Conservation (phyloP, 2,113 vertebrate genomes). For the Albula goreensis region DNA sequence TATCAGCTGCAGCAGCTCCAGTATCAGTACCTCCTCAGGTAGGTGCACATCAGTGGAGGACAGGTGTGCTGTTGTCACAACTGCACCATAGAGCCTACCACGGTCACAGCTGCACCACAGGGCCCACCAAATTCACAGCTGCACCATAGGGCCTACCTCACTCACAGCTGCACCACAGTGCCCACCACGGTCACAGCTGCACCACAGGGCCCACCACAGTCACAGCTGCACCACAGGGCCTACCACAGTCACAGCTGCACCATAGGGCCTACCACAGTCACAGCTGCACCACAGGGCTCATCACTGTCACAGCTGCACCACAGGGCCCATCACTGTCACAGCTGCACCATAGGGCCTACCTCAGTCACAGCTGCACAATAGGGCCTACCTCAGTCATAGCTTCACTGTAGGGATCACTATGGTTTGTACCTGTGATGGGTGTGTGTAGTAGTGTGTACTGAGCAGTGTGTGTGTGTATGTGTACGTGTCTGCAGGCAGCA, state of each 20-base stretch:
- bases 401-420: too few species aligned
- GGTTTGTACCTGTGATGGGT: too few species aligned
- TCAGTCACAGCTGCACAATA: too few species aligned
- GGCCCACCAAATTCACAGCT: too few species aligned
- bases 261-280: not conserved
- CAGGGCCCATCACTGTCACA: too few species aligned
- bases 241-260: not conserved
- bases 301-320: too few species aligned
- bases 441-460: too few species aligned
- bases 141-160: too few species aligned
- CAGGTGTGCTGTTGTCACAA: not conserved
- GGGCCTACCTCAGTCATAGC: too few species aligned
- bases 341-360: too few species aligned
- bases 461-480: not conserved
- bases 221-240: too few species aligned
- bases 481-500: constrained; percentile 78
- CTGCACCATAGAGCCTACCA: not conserved
- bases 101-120: not conserved
- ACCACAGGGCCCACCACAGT: not conserved
- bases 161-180: not conserved
- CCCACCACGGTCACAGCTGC: not conserved
- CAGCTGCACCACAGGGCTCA: not conserved
- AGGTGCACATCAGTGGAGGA: constrained; percentile 36
- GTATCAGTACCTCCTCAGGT: constrained; percentile 96
- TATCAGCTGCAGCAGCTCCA: constrained; percentile 91